Evolutionary conservation across 2,113 vertebrate genomes (phyloP).

Genomic region (Epinephelus cyanopodus): DNA sequence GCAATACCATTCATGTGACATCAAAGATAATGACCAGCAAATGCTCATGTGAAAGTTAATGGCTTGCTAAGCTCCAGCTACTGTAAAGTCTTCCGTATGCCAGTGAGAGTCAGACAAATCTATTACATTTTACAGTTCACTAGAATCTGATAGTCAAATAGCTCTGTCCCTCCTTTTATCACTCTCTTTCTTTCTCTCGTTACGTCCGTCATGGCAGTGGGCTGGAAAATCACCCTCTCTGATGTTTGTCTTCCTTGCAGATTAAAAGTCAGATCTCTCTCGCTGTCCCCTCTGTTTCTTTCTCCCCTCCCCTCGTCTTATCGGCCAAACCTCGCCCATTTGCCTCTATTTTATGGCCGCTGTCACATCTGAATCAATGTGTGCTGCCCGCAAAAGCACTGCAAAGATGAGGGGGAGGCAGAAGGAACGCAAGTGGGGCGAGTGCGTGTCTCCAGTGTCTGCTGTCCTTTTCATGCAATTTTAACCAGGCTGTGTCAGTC

Average conservation of each 20-base stretch:
- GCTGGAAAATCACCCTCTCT: constrained; percentile 75
- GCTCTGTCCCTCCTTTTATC: constrained; percentile 55
- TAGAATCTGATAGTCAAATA: constrained; percentile 51
- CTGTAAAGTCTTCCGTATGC: constrained; percentile 70
- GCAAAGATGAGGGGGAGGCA: constrained; percentile 19
- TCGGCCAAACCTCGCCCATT: constrained; percentile 45
- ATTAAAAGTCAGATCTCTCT: constrained; percentile 75
- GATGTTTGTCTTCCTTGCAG: constrained; percentile 76
- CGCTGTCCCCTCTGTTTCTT: constrained; percentile 13
- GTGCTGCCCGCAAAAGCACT: constrained; percentile 50
- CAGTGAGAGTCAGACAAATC: constrained; percentile 56
- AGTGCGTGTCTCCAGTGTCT: constrained; percentile 4
- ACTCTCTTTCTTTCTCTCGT: constrained; percentile 43
- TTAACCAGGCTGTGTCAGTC: constrained; percentile 82
- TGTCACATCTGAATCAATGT: constrained; percentile 73
- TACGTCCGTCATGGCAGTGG: constrained; percentile 61
- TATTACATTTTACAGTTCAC: constrained; percentile 69
- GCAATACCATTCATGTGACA: constrained; percentile 6
- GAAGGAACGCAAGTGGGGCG: not conserved
- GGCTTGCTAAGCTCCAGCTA: constrained; percentile 38
- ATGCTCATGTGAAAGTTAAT: constrained; percentile 51
- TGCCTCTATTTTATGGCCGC: constrained; percentile 63
- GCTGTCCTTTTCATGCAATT: constrained; percentile 75
- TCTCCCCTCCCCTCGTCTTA: constrained; percentile 44
- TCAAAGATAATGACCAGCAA: constrained; percentile 37